Conservation (phyloP, 2,113 vertebrate species). For the Fulica atra region DNA sequence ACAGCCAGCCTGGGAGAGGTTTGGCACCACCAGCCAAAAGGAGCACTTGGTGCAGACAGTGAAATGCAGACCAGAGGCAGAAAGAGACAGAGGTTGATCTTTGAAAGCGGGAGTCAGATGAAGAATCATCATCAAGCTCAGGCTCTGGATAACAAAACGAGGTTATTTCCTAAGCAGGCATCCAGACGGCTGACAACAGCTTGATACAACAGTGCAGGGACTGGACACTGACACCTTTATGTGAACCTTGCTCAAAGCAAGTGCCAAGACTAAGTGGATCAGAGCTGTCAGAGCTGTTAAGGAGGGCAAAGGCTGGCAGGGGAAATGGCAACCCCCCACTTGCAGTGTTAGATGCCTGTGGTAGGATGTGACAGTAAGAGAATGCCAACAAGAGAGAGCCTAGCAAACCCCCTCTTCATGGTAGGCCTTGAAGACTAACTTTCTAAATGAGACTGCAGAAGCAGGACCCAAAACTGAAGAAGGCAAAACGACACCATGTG, state of each 20-base stretch:
- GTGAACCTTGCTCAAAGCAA: slow-evolving; percentile 68
- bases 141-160: slow-evolving; percentile 34
- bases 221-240: slow-evolving; percentile 41
- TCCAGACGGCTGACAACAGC: slow-evolving; percentile 46
- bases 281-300: not conserved
- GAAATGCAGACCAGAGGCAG: not conserved
- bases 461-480: not conserved
- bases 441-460: not conserved
- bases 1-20: not conserved
- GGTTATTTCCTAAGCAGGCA: slow-evolving; percentile 39
- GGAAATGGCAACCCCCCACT: not conserved
- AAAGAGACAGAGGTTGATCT: slow-evolving; percentile 3
- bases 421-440: not conserved
- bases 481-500: not conserved
- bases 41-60: not conserved
- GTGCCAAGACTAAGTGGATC: slow-evolving; percentile 8
- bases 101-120: slow-evolving; percentile 27
- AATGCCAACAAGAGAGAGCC: not conserved
- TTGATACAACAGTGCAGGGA: slow-evolving; percentile 26
- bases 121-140: slow-evolving; percentile 22
- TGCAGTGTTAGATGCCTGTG: rapidly evolving
- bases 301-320: not conserved
- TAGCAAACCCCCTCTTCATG: not conserved
- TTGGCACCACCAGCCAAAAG: not conserved
- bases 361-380: not conserved